Conservation (phyloP, 2,113 vertebrate species). For the Oncorhynchus mykiss region DNA sequence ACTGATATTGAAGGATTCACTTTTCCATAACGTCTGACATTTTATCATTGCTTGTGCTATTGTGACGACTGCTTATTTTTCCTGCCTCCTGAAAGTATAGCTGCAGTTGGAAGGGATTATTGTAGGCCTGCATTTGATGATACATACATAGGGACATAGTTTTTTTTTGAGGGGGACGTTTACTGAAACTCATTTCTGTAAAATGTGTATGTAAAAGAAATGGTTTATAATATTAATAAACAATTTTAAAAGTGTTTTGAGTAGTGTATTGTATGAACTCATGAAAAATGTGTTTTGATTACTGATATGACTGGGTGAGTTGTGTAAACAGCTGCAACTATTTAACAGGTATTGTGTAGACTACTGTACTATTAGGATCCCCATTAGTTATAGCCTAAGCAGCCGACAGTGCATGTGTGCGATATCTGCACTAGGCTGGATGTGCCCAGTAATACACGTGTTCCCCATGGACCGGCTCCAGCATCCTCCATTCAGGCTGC, state of each 20-base stretch:
- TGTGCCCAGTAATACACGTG: no score
- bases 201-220: constrained; percentile 72
- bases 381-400: no score
- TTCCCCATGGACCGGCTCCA: no score
- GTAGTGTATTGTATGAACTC: no score
- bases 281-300: not conserved
- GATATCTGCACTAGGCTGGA: no score
- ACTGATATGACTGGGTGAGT: not conserved
- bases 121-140: not conserved
- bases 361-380: no score
- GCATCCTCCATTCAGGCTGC: no score
- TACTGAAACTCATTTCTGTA: not conserved
- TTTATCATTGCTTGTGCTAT: not conserved
- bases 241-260: no score
- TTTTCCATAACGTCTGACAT: not conserved
- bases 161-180: constrained; percentile 24
- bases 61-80: not conserved
- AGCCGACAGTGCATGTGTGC: no score
- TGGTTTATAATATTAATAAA: constrained; percentile 57
- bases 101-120: constrained; percentile 31
- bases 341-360: no score
- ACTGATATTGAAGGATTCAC: not conserved
- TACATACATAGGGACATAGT: constrained; percentile 21
- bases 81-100: not conserved
- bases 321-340: no score